These are phyloP conservation scores for Dysmachus trigonus DNA, from an alignment of 2,888 invertebrate species.

Conservation along the genomic window DNA sequence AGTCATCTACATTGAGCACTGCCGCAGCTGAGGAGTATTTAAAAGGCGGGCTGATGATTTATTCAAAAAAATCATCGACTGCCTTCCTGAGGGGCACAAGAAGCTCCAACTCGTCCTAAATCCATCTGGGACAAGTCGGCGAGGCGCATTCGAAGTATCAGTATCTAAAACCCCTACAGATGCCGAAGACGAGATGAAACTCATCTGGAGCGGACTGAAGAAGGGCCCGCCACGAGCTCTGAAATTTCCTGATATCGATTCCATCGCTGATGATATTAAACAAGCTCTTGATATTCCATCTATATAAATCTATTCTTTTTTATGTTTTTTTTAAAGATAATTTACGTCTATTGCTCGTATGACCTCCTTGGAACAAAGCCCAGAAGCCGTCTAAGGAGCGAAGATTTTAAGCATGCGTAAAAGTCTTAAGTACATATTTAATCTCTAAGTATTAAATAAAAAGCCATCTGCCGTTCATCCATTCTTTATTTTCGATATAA, in stretches of 20 bases:
- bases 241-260: conserved; percentile 58
- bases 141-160: conserved; percentile 60
- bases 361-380: neutral
- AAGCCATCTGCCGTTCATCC: neutral
- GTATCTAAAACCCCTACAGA: conserved; percentile 52
- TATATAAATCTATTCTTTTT: neutral
- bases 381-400: neutral
- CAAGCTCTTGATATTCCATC: neutral
- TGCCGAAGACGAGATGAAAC: conserved; percentile 50
- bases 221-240: conserved; percentile 59
- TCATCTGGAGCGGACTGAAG: conserved; percentile 60
- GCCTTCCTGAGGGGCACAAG: conserved; percentile 47
- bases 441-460: neutral
- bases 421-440: neutral
- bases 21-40: conserved; percentile 62
- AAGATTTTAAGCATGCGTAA: neutral
- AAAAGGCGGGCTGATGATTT: conserved; percentile 60
- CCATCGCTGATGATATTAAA: neutral
- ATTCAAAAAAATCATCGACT: conserved; percentile 51
- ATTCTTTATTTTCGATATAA: too few relatives aligned
- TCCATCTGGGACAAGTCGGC: conserved; percentile 56
- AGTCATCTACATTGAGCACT: conserved; percentile 60
- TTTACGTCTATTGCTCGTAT: neutral
- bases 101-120: conserved; percentile 55
- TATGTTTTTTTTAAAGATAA: neutral